These are phyloP conservation scores for Penaeus monodon DNA, from an alignment of 2,888 invertebrate species.

Conservation along the genomic window DNA sequence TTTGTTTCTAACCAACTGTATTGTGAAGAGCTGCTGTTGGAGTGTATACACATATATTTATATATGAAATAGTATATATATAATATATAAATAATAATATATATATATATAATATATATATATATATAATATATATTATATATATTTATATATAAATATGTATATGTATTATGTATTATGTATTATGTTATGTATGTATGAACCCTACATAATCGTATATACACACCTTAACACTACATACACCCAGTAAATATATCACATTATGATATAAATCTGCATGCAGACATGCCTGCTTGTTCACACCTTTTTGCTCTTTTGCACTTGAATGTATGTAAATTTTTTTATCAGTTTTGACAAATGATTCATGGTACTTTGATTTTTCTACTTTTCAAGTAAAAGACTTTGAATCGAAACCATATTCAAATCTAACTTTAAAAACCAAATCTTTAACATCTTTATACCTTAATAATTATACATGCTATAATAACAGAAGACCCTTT, in stretches of 20 bases:
- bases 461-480: too few species aligned
- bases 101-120: too few species aligned
- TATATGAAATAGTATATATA: conserved; percentile 26
- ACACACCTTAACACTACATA: not conserved
- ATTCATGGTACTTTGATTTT: not conserved
- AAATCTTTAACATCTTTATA: too few species aligned
- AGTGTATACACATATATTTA: conserved; percentile 9
- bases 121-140: too few species aligned
- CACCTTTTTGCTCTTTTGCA: conserved; percentile 17
- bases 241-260: not conserved
- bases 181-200: conserved; percentile 6
- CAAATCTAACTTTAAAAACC: not conserved
- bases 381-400: not conserved
- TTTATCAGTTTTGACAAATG: too few species aligned
- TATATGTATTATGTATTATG: conserved; percentile 31
- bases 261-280: conserved; percentile 7
- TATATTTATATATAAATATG: conserved; percentile 13
- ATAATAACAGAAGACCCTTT: too few species aligned
- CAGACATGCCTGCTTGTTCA: conserved; percentile 20
- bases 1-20: conserved; percentile 9
- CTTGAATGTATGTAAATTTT: not conserved
- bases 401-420: too few species aligned
- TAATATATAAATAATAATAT: too few species aligned
- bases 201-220: not conserved
- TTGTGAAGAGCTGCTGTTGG: not conserved